Base-by-base conservation (phyloP, 2,888 invertebrate genomes). In the Trisateles emortualis region DNA sequence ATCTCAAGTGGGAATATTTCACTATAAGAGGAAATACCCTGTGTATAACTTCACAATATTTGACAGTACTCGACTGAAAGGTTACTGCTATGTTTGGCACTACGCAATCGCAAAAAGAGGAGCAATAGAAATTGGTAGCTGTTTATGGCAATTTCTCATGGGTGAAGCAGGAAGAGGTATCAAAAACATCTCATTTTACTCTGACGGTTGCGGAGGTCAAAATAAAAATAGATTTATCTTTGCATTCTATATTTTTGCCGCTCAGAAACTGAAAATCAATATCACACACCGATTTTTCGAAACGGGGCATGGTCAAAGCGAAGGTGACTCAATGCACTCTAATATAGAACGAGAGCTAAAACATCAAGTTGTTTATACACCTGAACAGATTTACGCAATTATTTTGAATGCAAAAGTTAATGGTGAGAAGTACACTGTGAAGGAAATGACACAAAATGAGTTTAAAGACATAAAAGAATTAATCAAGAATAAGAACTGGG, bases 301-400 rank as follows among this genome's bases (percentile, higher is more conserved):
- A 26, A 53, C 52, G 8, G 52, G 47, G 3, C 47, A 52, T 11
- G 41, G 50, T n/a, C 55, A 50, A 24, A 38, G 29, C 40, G 46
- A 55, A 30, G 55, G 55, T n/a, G 50, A 55, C 26, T 42, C 32
- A 9, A 55, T 55, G 49, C 54, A 54, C 40, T 16, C 54, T 24
- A 26, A 19, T 11, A 48, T 53, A 11, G 44, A 47, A 38, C 29
- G 48, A 9, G 51, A 13, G 14, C 19, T 43, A 33, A 49, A 54
- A 45, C 42, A 51, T 26, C 41, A 46, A 36, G 35, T 51, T 11
- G 29, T 29, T 0, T 41, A 29, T 14, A 41, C 43, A 13, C 47
- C 48, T 39, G 39, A 53, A 26, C 44, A 49, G 35, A 43, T 53
- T 13, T 47, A 43, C 35, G 26, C 35, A 19, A 40, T 44, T 22